phyloP scores from a whole-genome alignment of 2,797 vertebrate genomes.

The Buceros bicornis region DNA sequence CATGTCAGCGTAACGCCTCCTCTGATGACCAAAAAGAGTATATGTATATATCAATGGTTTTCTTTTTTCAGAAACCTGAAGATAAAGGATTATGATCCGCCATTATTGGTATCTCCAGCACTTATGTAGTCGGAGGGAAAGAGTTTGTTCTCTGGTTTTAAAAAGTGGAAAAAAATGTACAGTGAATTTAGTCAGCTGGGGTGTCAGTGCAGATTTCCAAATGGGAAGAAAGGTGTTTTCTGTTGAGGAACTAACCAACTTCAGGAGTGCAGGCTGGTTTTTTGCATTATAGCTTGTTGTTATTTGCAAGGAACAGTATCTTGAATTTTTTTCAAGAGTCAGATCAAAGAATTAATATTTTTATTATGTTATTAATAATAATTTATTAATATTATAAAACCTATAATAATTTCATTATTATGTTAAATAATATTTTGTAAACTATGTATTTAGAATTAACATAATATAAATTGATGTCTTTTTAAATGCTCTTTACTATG shows the following conservation, averaged over 20 bases:
- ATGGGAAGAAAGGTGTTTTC: neutral
- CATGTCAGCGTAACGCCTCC: neutral
- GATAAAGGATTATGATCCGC: neutral
- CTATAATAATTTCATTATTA: too few species aligned
- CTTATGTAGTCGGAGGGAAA: neutral
- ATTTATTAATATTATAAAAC: too few species aligned
- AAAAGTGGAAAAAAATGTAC: neutral
- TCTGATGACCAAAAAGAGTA: neutral
- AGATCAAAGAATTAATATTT: neutral
- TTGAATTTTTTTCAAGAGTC: neutral
- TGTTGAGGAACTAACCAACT: neutral
- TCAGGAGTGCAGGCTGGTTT: neutral
- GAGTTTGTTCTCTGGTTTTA: neutral
- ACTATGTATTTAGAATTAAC: neutral
- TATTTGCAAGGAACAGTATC: neutral
- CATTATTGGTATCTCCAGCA: neutral
- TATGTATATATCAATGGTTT: neutral
- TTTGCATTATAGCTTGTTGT: neutral
- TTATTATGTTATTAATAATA: neutral
- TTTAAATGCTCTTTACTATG: neutral
- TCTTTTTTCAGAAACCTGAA: conserved; percentile 53
- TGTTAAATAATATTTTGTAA: neutral
- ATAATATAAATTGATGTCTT: neutral
- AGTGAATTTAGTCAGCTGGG: neutral
- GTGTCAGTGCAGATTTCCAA: neutral